phyloP scores from a whole-genome alignment of 1,140 invertebrate genomes.

The Tetraneura akinire region DNA sequence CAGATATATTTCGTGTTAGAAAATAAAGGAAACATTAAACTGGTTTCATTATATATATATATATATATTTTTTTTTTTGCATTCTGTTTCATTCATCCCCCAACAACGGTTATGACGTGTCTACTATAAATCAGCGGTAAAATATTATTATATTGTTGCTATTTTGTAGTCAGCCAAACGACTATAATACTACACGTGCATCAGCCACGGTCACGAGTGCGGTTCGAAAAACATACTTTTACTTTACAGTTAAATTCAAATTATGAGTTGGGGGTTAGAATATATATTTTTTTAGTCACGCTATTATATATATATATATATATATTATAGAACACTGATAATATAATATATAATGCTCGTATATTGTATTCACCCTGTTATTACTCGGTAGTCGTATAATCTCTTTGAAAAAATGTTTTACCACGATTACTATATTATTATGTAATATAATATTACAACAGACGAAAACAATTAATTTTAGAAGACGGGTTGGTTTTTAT shows the following conservation, averaged over 20 bases:
- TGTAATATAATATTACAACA: too few relatives aligned
- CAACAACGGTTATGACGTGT: neutral
- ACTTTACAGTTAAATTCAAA: neutral
- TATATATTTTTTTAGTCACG: neutral
- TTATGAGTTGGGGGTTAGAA: slow-evolving; percentile 16
- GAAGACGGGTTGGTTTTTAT: too few relatives aligned
- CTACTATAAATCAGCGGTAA: too few relatives aligned
- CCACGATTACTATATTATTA: too few relatives aligned
- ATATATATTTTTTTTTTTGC: too few relatives aligned
- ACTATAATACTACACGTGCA: too few relatives aligned
- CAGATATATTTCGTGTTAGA: too few relatives aligned
- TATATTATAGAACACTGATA: too few relatives aligned
- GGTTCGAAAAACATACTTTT: neutral
- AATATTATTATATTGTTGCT: neutral
- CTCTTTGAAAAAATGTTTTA: too few relatives aligned
- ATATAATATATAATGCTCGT: neutral
- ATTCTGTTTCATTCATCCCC: slow-evolving; percentile 11
- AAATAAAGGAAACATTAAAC: neutral
- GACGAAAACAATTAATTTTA: too few relatives aligned
- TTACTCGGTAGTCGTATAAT: neutral
- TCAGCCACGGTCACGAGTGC: slow-evolving; percentile 11
- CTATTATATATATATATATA: too few relatives aligned
- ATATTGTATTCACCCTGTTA: neutral
- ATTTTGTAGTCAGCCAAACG: neutral
- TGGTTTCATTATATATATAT: neutral